Conservation (phyloP, 2,888 invertebrate genomes). For the Dryadula phaetusa region DNA sequence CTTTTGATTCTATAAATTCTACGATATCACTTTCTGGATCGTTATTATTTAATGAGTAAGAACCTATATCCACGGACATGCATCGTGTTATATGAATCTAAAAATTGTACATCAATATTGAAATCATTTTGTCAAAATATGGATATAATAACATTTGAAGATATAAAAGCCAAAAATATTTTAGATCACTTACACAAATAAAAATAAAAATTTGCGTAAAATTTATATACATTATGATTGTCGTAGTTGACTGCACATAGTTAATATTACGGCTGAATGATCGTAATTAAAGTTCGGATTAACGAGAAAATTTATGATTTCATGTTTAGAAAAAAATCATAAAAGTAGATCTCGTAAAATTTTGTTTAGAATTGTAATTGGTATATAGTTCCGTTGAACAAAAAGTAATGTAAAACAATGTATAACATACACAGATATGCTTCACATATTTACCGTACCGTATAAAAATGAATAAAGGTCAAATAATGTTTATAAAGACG, state of each 20-base stretch:
- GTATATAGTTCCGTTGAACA: slow-evolving; percentile 36
- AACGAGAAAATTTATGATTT: slow-evolving; percentile 49
- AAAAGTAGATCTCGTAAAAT: slow-evolving; percentile 72
- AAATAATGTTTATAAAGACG: too few species aligned
- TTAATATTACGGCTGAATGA: slow-evolving; percentile 64
- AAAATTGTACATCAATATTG: slow-evolving; percentile 34
- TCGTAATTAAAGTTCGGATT: slow-evolving; percentile 51
- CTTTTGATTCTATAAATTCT: slow-evolving; percentile 61
- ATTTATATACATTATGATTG: slow-evolving; percentile 22
- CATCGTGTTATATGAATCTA: slow-evolving; percentile 52
- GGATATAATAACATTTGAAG: too few species aligned
- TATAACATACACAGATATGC: background rate
- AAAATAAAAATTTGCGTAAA: slow-evolving; percentile 22
- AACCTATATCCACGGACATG: slow-evolving; percentile 52
- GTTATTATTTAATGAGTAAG: slow-evolving; percentile 52
- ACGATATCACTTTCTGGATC: slow-evolving; percentile 60
- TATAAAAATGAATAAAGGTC: too few species aligned
- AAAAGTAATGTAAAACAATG: background rate
- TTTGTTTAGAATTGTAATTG: slow-evolving; percentile 53
- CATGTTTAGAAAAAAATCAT: slow-evolving; percentile 64
- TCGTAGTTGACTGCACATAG: background rate
- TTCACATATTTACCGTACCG: background rate
- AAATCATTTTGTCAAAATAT: background rate
- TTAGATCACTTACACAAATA: slow-evolving; percentile 24
- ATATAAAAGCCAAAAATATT: background rate